These are phyloP conservation scores for Tetragonula carbonaria DNA, from an alignment of 2,888 invertebrate genomes.

Conservation along the genomic window DNA sequence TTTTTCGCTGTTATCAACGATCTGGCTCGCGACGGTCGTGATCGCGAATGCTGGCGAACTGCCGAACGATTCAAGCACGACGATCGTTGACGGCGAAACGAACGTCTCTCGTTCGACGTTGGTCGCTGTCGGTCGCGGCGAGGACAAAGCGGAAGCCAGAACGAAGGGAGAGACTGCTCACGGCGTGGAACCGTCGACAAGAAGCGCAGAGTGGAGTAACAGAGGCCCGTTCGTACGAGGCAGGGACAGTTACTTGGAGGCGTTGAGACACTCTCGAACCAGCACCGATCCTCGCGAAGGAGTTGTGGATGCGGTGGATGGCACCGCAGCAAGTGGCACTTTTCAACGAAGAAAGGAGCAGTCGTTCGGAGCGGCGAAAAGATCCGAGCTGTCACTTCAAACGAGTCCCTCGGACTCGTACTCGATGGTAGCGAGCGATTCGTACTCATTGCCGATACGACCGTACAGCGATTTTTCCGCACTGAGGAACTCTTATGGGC, in stretches of 20 bases:
- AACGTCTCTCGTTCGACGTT: background rate
- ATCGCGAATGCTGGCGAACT: background rate
- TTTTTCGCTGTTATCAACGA: background rate
- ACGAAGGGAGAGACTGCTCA: background rate
- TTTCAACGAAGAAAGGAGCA: constrained; percentile 70
- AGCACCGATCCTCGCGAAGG: constrained; percentile 81
- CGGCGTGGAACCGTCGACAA: background rate
- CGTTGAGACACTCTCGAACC: constrained; percentile 87
- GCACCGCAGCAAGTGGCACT: constrained; percentile 49
- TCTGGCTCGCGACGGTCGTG: background rate
- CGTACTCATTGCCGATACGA: constrained; percentile 70
- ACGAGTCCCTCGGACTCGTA: background rate
- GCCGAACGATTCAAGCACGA: background rate
- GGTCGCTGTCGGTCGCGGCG: background rate
- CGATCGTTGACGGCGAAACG: background rate
- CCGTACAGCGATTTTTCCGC: constrained; percentile 52
- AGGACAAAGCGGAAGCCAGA: background rate
- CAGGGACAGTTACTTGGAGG: constrained; percentile 88
- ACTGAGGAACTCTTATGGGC: constrained; percentile 67
- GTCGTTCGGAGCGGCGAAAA: constrained; percentile 59
- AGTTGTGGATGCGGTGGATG: constrained; percentile 55
- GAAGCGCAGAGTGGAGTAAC: constrained; percentile 31
- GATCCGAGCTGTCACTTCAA: background rate
- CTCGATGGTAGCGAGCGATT: constrained; percentile 59
- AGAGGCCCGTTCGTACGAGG: constrained; percentile 50